Evolutionary conservation across 2,113 vertebrate genomes (phyloP), one percentile per base, ranked within the genome.

Genomic region (Plestiodon gilberti): DNA sequence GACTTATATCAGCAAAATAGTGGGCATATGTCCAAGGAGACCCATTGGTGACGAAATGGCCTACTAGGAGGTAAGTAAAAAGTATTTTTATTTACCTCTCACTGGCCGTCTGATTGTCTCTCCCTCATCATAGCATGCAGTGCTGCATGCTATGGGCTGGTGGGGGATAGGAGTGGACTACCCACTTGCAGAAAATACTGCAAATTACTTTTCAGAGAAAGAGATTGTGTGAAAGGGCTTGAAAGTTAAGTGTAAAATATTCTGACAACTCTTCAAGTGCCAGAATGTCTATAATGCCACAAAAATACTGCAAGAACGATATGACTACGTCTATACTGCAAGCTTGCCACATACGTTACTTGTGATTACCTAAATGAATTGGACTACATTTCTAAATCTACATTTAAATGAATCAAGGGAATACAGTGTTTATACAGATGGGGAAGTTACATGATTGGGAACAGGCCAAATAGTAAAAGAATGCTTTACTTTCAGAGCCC

Each of bases 381-480:
- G 57, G 25, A 83, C 82, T 84, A 81, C 23, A 65, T 89, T 89
- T 92, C 70, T 82, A 90, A 88, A 89, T 89, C 64, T 69, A 78
- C 33, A 73, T 92, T 91, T 73, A 84, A 90, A 89, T 85, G 2
- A 86, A 90, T 86, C 65, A 81, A 48, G 89, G 85, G 20, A 82
- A 92, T 85, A 87, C 67, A 87, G 52, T 78, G 61, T 69, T 90
- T 89, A 81, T 88, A 87, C 71, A 92, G 84, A 85, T 87, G 86
- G 77, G 40, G 33, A 23, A 64, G 62, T 85, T 91, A 65, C 75
- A 89, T 84, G 64, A 82, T 10, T 88, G 89, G 70, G 71, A 92
- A 85, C 25, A 84, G 17, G 25, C 71, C 71, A 92, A 84, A 83
- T 23, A 79, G 52, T 87, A 87, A 81, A 90, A 90, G 82, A 89